These are phyloP conservation scores for Sapajus apella DNA, from an alignment of 2,113 vertebrate species.

Conservation along the genomic window DNA sequence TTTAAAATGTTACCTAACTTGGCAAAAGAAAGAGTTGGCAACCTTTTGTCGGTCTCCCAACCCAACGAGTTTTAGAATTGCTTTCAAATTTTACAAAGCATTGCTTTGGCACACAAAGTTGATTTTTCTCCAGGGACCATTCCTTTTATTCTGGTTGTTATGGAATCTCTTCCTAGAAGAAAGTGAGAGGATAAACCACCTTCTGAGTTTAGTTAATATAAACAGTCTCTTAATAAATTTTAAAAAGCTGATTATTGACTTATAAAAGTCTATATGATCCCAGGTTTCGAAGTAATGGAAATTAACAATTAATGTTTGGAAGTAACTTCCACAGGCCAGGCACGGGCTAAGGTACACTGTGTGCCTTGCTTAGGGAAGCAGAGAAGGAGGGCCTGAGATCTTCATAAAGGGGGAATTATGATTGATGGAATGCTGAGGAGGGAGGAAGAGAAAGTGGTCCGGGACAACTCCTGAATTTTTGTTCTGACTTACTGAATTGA, in stretches of 20 bases:
- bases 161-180: neutral
- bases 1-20: neutral
- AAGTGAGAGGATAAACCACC: neutral
- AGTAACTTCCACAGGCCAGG: neutral
- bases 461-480: neutral
- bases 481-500: neutral
- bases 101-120: neutral
- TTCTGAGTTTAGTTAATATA: conserved; percentile 5
- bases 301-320: neutral
- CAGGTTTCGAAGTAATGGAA: neutral
- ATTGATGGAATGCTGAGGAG: too few species aligned
- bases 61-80: neutral
- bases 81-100: neutral
- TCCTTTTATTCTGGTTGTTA: neutral
- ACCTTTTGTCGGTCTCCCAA: neutral
- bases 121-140: neutral
- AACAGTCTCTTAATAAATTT: neutral
- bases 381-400: neutral
- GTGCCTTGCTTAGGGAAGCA: neutral
- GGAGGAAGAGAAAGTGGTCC: neutral
- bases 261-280: neutral
- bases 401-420: neutral
- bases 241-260: neutral
- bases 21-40: neutral
- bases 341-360: neutral